These are phyloP conservation scores for Grammomys surdaster DNA, from an alignment of 2,113 vertebrate genomes.

Conservation along the genomic window DNA sequence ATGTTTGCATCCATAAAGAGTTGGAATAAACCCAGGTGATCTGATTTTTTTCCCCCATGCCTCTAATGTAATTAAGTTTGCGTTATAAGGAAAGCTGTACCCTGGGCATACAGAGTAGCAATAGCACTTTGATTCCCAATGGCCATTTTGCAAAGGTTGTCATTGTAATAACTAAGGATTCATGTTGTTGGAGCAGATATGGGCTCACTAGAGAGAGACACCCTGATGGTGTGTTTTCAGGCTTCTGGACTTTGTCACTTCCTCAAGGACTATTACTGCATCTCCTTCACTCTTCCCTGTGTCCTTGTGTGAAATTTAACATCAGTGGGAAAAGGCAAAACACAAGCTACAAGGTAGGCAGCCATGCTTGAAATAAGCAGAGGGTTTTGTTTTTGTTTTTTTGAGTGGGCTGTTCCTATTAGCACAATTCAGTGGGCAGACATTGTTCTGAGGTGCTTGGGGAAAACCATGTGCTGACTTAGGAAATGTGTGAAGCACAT, in stretches of 20 bases:
- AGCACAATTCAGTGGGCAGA: background rate
- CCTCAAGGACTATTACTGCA: slow-evolving; percentile 24
- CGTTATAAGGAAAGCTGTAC: slow-evolving; percentile 40
- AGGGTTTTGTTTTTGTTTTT: too few species aligned
- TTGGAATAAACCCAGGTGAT: background rate
- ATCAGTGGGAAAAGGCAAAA: background rate
- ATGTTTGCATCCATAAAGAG: slow-evolving; percentile 42
- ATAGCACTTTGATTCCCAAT: slow-evolving; percentile 18
- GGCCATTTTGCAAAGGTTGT: slow-evolving; percentile 3
- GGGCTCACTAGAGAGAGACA: slow-evolving; percentile 16
- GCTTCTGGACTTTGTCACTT: slow-evolving; percentile 73
- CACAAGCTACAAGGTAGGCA: too few species aligned
- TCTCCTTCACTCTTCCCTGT: background rate
- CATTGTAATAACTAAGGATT: background rate
- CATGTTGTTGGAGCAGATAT: slow-evolving; percentile 10
- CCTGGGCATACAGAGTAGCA: background rate
- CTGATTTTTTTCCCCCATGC: slow-evolving; percentile 41
- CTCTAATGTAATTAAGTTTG: slow-evolving; percentile 29
- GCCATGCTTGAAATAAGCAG: background rate
- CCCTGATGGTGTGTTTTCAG: background rate
- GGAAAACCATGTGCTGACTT: background rate
- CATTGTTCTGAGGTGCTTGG: background rate
- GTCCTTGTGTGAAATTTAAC: background rate
- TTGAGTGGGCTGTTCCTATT: slow-evolving; percentile 4
- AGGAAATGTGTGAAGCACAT: background rate